Percentiles rank a stretch among this genome's conserved stretches.
These are phyloP conservation scores for Conus betulinus DNA, from an alignment of 1,140 invertebrate genomes.

Conservation along the genomic window DNA sequence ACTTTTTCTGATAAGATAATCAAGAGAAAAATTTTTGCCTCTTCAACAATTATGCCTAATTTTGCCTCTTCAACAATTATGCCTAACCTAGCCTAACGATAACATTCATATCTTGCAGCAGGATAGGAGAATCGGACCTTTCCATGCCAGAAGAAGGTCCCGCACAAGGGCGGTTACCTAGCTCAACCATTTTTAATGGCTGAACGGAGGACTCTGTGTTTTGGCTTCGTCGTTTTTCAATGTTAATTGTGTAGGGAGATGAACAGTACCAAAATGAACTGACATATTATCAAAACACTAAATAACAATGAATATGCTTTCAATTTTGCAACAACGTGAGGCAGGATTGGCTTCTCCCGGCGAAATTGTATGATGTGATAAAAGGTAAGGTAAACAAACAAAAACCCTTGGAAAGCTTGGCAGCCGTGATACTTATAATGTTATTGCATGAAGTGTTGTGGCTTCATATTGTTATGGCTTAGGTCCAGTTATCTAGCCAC, in stretches of 20 bases:
- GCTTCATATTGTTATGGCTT: not conserved
- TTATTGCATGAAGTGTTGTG: not conserved
- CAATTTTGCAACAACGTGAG: slow-evolving; percentile 45
- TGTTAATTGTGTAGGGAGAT: not conserved
- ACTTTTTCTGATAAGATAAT: no score
- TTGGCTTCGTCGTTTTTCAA: not conserved
- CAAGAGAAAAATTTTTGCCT: no score
- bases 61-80: no score
- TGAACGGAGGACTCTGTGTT: not conserved
- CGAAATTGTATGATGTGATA: slow-evolving; percentile 50
- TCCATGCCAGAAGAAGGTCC: no score
- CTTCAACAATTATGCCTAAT: no score
- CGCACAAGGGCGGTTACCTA: not conserved
- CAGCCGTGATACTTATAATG: not conserved
- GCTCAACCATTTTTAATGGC: not conserved
- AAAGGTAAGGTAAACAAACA: slow-evolving; percentile 37
- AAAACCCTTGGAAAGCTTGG: not conserved
- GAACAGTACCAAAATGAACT: not conserved
- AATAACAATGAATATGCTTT: slow-evolving; percentile 46
- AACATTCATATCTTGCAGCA: no score
- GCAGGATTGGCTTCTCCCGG: slow-evolving; percentile 43
- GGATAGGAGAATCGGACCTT: no score
- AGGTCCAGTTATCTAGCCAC: not conserved
- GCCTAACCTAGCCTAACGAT: no score
- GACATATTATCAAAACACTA: not conserved